These are phyloP conservation scores for Falco cherrug DNA, from an alignment of 2,797 vertebrate species.

Conservation along the genomic window DNA sequence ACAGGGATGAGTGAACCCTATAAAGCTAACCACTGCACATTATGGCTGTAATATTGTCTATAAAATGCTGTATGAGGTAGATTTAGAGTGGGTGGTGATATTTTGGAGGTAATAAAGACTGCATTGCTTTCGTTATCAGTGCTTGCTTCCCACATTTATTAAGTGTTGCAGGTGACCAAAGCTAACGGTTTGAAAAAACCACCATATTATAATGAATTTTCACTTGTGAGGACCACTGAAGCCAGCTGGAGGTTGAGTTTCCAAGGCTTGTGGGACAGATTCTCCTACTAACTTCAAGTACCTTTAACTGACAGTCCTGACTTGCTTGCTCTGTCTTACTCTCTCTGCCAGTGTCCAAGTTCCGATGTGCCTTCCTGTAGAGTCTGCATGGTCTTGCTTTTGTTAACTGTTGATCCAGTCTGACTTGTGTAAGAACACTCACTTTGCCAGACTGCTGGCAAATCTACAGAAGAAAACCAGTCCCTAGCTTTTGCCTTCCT, in stretches of 20 bases:
- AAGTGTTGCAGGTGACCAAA: background rate
- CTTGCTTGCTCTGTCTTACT: background rate
- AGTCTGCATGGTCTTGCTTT: background rate
- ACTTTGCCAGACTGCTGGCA: constrained; percentile 5
- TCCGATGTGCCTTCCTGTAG: background rate
- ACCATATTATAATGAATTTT: background rate
- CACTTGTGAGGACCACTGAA: background rate
- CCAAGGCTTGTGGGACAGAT: background rate
- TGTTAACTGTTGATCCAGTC: constrained; percentile 15
- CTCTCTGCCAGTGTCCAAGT: background rate
- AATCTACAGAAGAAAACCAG: constrained; percentile 45
- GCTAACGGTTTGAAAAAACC: background rate
- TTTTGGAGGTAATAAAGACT: background rate
- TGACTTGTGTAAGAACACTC: constrained; percentile 6
- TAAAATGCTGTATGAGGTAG: background rate
- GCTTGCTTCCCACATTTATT: background rate
- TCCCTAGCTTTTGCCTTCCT: background rate
- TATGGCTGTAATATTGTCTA: background rate
- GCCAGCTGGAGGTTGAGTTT: background rate
- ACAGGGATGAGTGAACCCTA: background rate
- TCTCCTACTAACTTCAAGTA: background rate
- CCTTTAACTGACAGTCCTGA: background rate
- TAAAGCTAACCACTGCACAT: background rate
- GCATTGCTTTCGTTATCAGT: background rate
- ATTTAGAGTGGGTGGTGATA: background rate